These are phyloP conservation scores for Micrasema longulum DNA, from an alignment of 1,140 invertebrate genomes.

Conservation along the genomic window DNA sequence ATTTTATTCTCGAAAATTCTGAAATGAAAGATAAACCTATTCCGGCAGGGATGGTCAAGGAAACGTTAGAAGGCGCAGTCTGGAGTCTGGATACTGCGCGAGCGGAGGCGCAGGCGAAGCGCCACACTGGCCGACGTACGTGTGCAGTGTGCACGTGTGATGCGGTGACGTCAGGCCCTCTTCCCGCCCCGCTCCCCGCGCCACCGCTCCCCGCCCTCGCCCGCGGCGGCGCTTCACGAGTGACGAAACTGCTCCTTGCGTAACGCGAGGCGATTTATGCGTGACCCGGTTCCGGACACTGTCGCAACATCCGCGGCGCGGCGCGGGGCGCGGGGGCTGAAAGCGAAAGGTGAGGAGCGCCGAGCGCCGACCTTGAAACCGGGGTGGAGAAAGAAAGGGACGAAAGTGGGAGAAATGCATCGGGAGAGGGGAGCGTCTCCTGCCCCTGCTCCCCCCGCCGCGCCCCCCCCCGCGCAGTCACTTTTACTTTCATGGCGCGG, in stretches of 20 bases:
- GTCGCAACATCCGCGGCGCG: slow-evolving; percentile 37
- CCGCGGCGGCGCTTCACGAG: slow-evolving; percentile 19
- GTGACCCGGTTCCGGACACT: slow-evolving; percentile 44
- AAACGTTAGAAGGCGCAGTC: no score
- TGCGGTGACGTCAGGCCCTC: not conserved
- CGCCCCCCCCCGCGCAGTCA: slow-evolving; percentile 56
- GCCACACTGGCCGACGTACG: not conserved
- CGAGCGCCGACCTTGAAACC: slow-evolving; percentile 45
- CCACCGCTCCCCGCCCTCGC: not conserved
- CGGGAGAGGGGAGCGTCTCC: slow-evolving; percentile 17
- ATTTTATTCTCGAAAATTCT: no score
- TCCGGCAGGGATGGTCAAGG: no score
- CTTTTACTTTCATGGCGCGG: slow-evolving; percentile 68
- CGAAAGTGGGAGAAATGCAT: slow-evolving; percentile 67
- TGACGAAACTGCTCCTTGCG: slow-evolving; percentile 35
- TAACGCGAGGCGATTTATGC: slow-evolving; percentile 43
- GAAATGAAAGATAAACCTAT: no score
- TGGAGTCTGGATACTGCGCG: no score
- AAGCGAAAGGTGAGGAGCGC: slow-evolving; percentile 43
- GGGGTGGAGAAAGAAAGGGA: slow-evolving; percentile 42
- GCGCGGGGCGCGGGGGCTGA: slow-evolving; percentile 43
- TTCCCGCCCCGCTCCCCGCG: not conserved
- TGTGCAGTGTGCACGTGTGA: not conserved
- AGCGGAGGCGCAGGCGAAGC: not conserved
- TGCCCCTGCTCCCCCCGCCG: not conserved